phyloP scores from a whole-genome alignment of 2,888 invertebrate genomes.

The Busseola fusca region DNA sequence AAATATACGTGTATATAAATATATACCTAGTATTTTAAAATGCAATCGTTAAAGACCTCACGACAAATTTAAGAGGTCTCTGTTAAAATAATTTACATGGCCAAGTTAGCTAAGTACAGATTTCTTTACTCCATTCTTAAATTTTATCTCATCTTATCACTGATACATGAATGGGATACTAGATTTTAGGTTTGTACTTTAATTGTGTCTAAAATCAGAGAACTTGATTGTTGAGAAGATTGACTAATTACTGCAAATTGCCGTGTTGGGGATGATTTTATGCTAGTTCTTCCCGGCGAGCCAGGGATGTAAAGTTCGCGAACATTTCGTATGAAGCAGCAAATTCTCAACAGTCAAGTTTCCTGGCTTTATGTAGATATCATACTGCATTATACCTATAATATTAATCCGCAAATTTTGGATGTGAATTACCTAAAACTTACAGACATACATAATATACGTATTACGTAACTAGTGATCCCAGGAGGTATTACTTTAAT shows the following conservation, averaged over 20 bases:
- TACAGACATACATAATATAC: conserved; percentile 20
- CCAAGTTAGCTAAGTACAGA: conserved; percentile 2
- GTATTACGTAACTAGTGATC: conserved; percentile 41
- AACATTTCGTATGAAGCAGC: background rate
- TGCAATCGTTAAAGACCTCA: conserved; percentile 1
- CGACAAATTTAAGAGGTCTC: background rate
- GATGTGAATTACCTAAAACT: conserved; percentile 14
- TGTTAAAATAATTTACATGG: background rate
- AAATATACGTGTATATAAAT: conserved; percentile 24
- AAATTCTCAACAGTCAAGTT: conserved; percentile 12
- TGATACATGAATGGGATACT: conserved; percentile 7
- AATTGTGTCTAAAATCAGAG: conserved; percentile 3
- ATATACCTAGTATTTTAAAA: conserved; percentile 4
- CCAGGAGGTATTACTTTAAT: conserved; percentile 23
- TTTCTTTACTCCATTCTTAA: background rate
- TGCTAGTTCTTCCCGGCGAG: background rate
- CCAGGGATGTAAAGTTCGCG: background rate
- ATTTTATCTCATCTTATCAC: conserved; percentile 5
- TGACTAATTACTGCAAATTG: background rate
- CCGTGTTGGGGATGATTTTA: background rate
- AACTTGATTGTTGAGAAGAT: conserved; percentile 4
- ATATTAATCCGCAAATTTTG: background rate
- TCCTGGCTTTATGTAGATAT: background rate
- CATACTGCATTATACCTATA: conserved; percentile 10
- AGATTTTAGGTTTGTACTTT: conserved; percentile 44